A percentile compares a stretch with the other conserved stretches of the same genome.
phyloP scores from a whole-genome alignment of 2,113 vertebrate species.

The Pardalotus punctatus region DNA sequence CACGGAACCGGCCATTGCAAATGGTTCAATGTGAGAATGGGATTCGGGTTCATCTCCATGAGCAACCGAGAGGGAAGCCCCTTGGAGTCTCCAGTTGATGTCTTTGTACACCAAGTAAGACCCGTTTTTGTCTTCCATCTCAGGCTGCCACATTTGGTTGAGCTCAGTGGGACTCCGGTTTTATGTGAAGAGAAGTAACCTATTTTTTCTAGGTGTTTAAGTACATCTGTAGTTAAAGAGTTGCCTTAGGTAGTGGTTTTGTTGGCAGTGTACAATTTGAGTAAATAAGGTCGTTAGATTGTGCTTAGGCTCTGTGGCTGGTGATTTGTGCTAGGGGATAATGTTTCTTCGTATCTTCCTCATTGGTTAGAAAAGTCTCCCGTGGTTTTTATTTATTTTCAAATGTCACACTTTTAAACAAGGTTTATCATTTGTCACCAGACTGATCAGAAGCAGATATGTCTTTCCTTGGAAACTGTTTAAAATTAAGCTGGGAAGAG shows the following conservation, averaged over 20 bases:
- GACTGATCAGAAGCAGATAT: background rate
- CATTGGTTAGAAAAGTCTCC: background rate
- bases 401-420: background rate
- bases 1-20: constrained; percentile 96
- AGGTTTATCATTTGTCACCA: background rate
- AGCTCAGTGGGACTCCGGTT: background rate
- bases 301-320: background rate
- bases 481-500: background rate
- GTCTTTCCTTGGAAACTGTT: background rate
- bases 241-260: background rate
- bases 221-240: background rate
- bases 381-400: background rate
- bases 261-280: background rate
- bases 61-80: constrained; percentile 89
- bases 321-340: background rate
- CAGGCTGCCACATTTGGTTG: background rate
- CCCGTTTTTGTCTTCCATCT: background rate
- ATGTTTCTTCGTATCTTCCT: background rate
- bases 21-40: constrained; percentile 99
- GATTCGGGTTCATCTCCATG: constrained; percentile 99
- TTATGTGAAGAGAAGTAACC: background rate
- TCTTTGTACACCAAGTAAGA: constrained; percentile 99
- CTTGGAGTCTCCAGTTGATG: constrained; percentile 92
- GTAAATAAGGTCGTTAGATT: background rate
- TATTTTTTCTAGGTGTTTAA: background rate